Evolutionary conservation across 2,888 invertebrate species (phyloP).

Genomic region (Physocephala rufipes): DNA sequence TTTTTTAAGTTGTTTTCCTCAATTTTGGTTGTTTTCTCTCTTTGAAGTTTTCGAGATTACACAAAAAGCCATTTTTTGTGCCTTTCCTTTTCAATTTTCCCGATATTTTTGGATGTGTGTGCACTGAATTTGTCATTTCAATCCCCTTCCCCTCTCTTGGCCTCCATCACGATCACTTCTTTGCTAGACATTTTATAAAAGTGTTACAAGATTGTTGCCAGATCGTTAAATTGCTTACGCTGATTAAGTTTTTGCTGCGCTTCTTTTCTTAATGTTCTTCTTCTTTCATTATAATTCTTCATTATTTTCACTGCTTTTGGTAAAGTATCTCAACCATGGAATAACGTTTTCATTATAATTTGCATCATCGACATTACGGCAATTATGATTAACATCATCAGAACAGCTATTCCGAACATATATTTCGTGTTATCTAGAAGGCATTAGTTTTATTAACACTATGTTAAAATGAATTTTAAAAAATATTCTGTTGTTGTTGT

Average conservation of each 20-base stretch:
- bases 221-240: background rate
- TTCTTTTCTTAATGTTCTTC: background rate
- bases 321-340: no score
- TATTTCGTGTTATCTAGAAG: no score
- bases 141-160: background rate
- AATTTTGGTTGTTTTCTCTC: slow-evolving; percentile 18
- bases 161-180: background rate
- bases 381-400: no score
- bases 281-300: background rate
- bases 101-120: no score
- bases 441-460: no score
- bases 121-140: background rate
- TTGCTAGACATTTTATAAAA: background rate
- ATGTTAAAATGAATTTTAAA: no score
- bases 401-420: no score
- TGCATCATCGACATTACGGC: no score
- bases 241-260: background rate
- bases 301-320: background rate
- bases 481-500: no score
- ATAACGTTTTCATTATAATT: no score
- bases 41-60: slow-evolving; percentile 3
- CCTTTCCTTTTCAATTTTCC: background rate
- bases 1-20: slow-evolving; percentile 3
- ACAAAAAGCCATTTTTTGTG: background rate
- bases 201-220: no score